These are phyloP conservation scores for Erynnis tages DNA, from an alignment of 2,888 invertebrate species.

Conservation along the genomic window DNA sequence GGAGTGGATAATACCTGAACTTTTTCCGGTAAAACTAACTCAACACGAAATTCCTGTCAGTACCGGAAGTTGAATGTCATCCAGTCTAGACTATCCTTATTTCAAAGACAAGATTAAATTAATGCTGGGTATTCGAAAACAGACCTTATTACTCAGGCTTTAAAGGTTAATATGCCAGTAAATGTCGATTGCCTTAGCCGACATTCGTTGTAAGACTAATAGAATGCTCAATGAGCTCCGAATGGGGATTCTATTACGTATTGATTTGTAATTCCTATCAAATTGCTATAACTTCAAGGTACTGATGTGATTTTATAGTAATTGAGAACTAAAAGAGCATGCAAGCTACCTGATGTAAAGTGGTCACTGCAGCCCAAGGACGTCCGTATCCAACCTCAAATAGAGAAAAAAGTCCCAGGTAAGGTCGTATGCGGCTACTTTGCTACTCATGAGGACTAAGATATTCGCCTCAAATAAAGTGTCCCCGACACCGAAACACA, in stretches of 20 bases:
- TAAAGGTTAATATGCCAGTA: conserved; percentile 2
- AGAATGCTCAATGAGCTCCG: conserved; percentile 16
- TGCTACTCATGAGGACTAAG: no score
- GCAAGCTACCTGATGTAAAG: no score
- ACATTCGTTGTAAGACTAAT: conserved; percentile 21
- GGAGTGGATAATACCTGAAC: not conserved
- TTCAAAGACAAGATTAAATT: not conserved
- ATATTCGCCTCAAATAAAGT: no score
- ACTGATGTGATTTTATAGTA: no score
- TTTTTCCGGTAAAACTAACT: not conserved
- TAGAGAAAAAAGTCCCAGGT: no score
- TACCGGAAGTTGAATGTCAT: conserved; percentile 1
- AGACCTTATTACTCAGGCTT: not conserved
- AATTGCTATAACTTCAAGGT: not conserved
- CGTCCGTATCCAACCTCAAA: no score
- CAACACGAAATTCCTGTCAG: not conserved
- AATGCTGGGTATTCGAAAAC: not conserved
- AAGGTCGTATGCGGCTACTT: no score
- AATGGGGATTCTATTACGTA: not conserved
- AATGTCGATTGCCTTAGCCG: conserved; percentile 4
- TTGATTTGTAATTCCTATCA: not conserved
- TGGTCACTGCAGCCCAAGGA: no score
- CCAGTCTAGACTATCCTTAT: conserved; percentile 19
- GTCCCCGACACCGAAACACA: no score
- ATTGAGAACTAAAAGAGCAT: no score